Evolutionary conservation across 2,888 invertebrate genomes (phyloP).

Genomic region (Hofmannophila pseudospretella): DNA sequence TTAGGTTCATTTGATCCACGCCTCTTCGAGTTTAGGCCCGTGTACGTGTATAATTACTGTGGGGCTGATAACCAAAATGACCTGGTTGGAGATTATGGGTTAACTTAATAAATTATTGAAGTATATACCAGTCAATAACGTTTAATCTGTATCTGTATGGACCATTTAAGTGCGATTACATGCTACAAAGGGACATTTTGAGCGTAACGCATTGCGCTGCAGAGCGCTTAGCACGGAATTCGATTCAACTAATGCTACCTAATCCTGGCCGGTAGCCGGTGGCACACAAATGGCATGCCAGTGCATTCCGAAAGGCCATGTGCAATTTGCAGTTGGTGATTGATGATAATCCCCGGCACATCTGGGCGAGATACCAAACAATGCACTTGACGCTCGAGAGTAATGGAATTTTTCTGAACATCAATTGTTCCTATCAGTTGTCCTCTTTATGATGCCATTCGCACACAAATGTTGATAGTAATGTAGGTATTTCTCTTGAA

Average conservation of each 20-base stretch:
- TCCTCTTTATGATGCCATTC: conserved; percentile 9
- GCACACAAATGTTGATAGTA: conserved; percentile 5
- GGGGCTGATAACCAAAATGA: too few species aligned
- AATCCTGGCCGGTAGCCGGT: conserved; percentile 52
- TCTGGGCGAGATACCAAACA: conserved; percentile 50
- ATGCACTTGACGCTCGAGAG: conserved; percentile 27
- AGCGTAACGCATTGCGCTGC: conserved; percentile 61
- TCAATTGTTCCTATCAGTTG: conserved; percentile 19
- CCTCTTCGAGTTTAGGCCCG: too few species aligned
- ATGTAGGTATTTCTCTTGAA: conserved; percentile 1
- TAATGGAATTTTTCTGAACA: conserved; percentile 32
- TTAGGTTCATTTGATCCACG: too few species aligned
- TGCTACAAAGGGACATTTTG: conserved; percentile 29
- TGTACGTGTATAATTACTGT: too few species aligned
- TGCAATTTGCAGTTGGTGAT: conserved; percentile 69
- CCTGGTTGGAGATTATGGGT: too few species aligned
- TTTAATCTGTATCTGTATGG: conserved; percentile 19
- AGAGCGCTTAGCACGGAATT: conserved; percentile 70
- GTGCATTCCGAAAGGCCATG: conserved; percentile 64
- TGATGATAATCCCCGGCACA: conserved; percentile 65
- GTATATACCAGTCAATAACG: too few species aligned
- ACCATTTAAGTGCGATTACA: conserved; percentile 36
- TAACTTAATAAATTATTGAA: too few species aligned
- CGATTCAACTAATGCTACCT: conserved; percentile 72
- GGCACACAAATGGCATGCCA: conserved; percentile 57